These are phyloP conservation scores for Tethya wilhelma DNA, from an alignment of 37 sponge, comb jelly and placozoan genomes.

Conservation along the genomic window DNA sequence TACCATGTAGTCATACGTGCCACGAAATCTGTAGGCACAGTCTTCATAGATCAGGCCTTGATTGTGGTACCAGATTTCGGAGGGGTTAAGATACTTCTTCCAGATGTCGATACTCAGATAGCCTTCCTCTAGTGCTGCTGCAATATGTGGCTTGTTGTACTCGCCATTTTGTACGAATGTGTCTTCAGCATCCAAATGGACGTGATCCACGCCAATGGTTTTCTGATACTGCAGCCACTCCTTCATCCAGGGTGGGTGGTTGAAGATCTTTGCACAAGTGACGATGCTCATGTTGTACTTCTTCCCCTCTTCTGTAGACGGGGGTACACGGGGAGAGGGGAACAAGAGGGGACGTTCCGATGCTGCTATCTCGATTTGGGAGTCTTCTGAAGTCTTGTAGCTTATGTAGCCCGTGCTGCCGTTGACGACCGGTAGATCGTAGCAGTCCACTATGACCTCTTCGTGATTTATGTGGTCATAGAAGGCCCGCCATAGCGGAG, in stretches of 20 bases:
- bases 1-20: conserved; percentile 28
- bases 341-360: conserved; percentile 31
- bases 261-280: conserved; percentile 15
- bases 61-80: conserved; percentile 25
- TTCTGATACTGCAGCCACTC: conserved; percentile 32
- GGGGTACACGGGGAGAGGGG: conserved; percentile 6
- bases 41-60: conserved; percentile 38
- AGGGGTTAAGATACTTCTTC: not conserved
- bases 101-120: conserved; percentile 23
- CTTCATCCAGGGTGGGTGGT: conserved; percentile 9
- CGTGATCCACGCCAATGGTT: conserved; percentile 25
- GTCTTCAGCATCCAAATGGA: conserved; percentile 20
- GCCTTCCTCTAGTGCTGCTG: conserved; percentile 21
- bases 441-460: conserved; percentile 26
- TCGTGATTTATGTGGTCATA: conserved; percentile 19
- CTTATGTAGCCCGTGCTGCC: conserved; percentile 11
- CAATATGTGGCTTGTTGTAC: not conserved
- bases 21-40: conserved; percentile 21
- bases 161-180: not conserved
- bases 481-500: conserved; percentile 19
- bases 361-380: conserved; percentile 11
- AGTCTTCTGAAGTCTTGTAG: not conserved
- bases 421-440: conserved; percentile 4
- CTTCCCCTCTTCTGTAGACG: not conserved
- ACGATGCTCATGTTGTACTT: conserved; percentile 13